These are phyloP conservation scores for Luffia ferchaultella DNA, from an alignment of 2,888 invertebrate species.

Conservation along the genomic window DNA sequence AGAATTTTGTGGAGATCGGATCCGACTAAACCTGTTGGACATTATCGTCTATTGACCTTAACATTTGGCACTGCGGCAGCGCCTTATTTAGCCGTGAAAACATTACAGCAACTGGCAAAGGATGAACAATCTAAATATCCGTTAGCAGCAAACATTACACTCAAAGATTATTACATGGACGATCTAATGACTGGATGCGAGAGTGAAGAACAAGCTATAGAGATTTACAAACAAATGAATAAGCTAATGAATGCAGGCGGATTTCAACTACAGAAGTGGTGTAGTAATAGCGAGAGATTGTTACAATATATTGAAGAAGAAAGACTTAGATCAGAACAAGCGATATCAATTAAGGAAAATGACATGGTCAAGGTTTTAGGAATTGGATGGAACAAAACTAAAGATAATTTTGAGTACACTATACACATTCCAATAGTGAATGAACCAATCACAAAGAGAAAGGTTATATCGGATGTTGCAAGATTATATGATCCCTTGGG, in stretches of 20 bases:
- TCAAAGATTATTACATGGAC: slow-evolving; percentile 4
- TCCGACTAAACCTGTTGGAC: slow-evolving; percentile 7
- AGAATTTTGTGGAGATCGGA: slow-evolving; percentile 14
- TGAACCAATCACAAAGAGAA: slow-evolving; percentile 15
- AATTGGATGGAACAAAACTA: slow-evolving; percentile 17
- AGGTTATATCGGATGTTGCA: slow-evolving; percentile 18
- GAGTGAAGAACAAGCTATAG: slow-evolving; percentile 1
- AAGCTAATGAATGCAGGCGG: slow-evolving; percentile 3
- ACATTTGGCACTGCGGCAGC: slow-evolving; percentile 18
- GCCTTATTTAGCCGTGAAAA: slow-evolving; percentile 15
- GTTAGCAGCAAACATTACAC: slow-evolving; percentile 10
- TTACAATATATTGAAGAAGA: neutral
- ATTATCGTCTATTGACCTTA: slow-evolving; percentile 13
- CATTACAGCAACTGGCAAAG: slow-evolving; percentile 12
- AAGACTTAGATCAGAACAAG: neutral
- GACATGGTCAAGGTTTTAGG: slow-evolving; percentile 18
- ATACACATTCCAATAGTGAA: slow-evolving; percentile 10
- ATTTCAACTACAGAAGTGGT: slow-evolving; percentile 7
- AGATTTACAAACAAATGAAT: slow-evolving; percentile 5
- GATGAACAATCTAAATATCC: slow-evolving; percentile 13
- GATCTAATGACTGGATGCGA: too few species aligned
- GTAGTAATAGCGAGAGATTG: slow-evolving; percentile 1
- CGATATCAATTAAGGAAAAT: too few species aligned
- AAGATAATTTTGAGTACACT: slow-evolving; percentile 15
- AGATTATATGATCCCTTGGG: slow-evolving; percentile 20